These are phyloP conservation scores for Oreocharis arfaki DNA, from an alignment of 2,113 vertebrate genomes.

Conservation along the genomic window DNA sequence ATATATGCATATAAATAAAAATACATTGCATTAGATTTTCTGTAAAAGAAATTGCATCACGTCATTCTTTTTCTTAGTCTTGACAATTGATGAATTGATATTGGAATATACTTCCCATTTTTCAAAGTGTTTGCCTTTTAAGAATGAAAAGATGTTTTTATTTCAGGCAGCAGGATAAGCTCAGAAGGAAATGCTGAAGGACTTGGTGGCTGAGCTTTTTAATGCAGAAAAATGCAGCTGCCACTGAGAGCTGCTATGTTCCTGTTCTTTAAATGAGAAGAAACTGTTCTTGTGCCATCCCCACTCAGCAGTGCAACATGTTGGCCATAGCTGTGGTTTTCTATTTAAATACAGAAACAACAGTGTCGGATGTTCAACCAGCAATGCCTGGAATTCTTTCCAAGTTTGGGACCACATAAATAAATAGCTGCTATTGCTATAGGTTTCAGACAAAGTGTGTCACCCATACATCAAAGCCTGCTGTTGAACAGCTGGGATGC, in stretches of 20 bases:
- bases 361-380: neutral
- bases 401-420: neutral
- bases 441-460: neutral
- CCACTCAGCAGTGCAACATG: neutral
- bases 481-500: slow-evolving; percentile 1
- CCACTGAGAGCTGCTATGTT: neutral
- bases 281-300: neutral
- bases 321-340: neutral
- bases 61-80: neutral
- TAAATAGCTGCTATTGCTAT: neutral
- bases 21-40: neutral
- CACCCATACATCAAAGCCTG: neutral
- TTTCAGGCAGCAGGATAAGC: neutral
- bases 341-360: neutral
- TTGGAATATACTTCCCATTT: neutral
- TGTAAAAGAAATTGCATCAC: neutral
- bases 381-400: neutral
- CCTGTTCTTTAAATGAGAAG: neutral
- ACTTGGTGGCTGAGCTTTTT: neutral
- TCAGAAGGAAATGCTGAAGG: neutral
- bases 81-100: neutral
- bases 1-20: neutral
- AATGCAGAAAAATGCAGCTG: neutral
- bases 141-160: neutral
- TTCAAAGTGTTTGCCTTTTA: neutral